These are phyloP conservation scores for Philypnodon macrostomus DNA, from an alignment of 2,797 vertebrate species.

Conservation along the genomic window DNA sequence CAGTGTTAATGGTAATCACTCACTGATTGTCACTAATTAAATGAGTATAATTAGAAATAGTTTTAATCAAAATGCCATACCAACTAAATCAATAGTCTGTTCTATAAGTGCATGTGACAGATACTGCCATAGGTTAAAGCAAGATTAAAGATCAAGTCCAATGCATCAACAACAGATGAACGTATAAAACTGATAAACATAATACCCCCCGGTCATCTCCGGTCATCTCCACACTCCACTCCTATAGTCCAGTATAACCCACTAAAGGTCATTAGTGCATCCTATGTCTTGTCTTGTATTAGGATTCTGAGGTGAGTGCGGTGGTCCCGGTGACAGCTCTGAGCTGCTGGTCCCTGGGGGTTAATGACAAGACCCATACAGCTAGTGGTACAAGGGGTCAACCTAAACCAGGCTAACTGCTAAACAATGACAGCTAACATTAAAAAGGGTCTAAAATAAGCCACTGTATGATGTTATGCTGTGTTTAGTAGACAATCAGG, in stretches of 20 bases:
- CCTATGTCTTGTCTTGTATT: constrained; percentile 32
- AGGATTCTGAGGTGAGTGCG: constrained; percentile 52
- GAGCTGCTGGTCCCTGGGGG: constrained; percentile 32
- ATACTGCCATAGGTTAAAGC: neutral
- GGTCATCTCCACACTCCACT: no score
- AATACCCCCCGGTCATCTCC: no score
- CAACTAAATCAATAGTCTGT: neutral
- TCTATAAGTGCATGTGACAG: neutral
- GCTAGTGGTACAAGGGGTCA: constrained; percentile 33
- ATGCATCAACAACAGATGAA: no score
- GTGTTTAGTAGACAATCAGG: constrained; percentile 16
- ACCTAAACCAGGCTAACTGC: constrained; percentile 31
- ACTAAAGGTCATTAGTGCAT: neutral
- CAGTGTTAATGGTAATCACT: neutral
- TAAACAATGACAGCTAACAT: constrained; percentile 29
- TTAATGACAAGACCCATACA: constrained; percentile 56
- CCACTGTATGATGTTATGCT: no score
- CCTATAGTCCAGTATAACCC: no score
- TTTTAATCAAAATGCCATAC: constrained; percentile 7
- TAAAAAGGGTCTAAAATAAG: constrained; percentile 4
- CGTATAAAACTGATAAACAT: no score
- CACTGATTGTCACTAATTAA: constrained; percentile 2
- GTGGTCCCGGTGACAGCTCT: constrained; percentile 54
- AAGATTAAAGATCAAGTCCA: no score
- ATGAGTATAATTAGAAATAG: neutral